Percentiles rank a stretch among this genome's conserved stretches.
phyloP scores from a whole-genome alignment of 2,888 invertebrate genomes.

The Agrotis exclamationis region DNA sequence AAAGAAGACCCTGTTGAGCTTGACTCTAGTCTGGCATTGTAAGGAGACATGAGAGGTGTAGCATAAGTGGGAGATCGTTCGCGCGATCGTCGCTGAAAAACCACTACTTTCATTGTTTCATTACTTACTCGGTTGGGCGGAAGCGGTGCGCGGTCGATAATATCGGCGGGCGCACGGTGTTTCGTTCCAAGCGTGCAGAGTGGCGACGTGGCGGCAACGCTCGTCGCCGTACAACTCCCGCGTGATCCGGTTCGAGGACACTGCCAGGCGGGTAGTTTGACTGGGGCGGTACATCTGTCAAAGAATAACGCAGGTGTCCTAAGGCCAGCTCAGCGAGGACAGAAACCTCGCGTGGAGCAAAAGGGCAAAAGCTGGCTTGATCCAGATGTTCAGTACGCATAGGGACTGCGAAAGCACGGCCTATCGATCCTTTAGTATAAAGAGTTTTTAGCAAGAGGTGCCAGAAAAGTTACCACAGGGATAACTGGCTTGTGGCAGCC shows the following conservation, averaged over 20 bases:
- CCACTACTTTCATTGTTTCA: conserved; percentile 54
- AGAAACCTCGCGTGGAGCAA: conserved; percentile 94
- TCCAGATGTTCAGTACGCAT: conserved; percentile 92
- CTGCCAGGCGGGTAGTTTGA: conserved; percentile 92
- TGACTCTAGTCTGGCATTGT: conserved; percentile 93
- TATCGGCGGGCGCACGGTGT: conserved; percentile 70
- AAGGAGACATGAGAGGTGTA: conserved; percentile 92
- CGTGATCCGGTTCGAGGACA: conserved; percentile 91
- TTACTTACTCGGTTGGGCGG: conserved; percentile 63
- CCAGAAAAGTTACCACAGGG: conserved; percentile 94
- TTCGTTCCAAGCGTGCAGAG: conserved; percentile 89
- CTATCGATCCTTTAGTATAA: conserved; percentile 92
- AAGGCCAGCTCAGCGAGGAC: conserved; percentile 92
- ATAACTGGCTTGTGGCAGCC: conserved; percentile 93
- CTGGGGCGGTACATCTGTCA: conserved; percentile 93
- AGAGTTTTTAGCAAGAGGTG: conserved; percentile 92
- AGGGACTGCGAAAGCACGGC: conserved; percentile 93
- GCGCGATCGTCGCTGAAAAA: conserved; percentile 46
- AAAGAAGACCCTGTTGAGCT: conserved; percentile 94
- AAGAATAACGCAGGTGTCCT: conserved; percentile 93
- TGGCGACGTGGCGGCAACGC: conserved; percentile 68
- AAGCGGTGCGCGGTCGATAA: conserved; percentile 69
- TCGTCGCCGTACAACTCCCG: conserved; percentile 72
- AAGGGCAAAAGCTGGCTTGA: conserved; percentile 93
- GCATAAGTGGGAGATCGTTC: conserved; percentile 78